Evolutionary conservation across 2,888 invertebrate genomes (phyloP).

Genomic region (Temnothorax ravouxi): DNA sequence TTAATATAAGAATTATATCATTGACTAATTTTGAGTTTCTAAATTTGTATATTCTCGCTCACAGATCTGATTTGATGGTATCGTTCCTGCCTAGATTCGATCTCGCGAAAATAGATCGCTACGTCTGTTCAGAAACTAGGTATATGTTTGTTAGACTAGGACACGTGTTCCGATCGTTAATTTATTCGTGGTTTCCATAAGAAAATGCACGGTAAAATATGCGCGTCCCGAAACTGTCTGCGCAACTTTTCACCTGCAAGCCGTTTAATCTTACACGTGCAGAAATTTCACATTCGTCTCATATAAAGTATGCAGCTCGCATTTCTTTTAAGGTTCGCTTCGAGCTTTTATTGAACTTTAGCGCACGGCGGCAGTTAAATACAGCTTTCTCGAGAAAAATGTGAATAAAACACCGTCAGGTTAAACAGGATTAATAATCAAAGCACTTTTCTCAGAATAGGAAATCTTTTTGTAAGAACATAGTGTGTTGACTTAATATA

Average conservation of each 20-base stretch:
- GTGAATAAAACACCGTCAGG: background rate
- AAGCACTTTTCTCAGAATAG: background rate
- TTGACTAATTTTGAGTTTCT: background rate
- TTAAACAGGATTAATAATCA: background rate
- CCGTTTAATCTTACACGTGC: slow-evolving; percentile 43
- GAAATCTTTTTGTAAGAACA: background rate
- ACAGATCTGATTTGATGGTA: slow-evolving; percentile 39
- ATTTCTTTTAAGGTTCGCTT: slow-evolving; percentile 12
- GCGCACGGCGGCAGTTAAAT: background rate
- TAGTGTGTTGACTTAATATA: background rate
- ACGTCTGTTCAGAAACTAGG: slow-evolving; percentile 52
- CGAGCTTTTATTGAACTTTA: slow-evolving; percentile 29
- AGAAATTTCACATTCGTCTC: slow-evolving; percentile 33
- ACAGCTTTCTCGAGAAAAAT: slow-evolving; percentile 5
- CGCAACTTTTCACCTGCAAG: slow-evolving; percentile 28
- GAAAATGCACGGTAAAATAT: slow-evolving; percentile 45
- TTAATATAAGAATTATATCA: no score
- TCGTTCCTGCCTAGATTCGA: slow-evolving; percentile 58
- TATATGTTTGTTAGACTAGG: background rate
- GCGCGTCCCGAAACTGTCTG: slow-evolving; percentile 49
- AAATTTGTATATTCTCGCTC: slow-evolving; percentile 44
- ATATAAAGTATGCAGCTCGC: slow-evolving; percentile 34
- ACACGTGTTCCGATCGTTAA: slow-evolving; percentile 31
- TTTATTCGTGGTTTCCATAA: slow-evolving; percentile 36
- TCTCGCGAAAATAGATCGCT: slow-evolving; percentile 70